Conservation (phyloP, 53 echinoderm and acorn worm genomes). For the Pentamera pediparva region DNA sequence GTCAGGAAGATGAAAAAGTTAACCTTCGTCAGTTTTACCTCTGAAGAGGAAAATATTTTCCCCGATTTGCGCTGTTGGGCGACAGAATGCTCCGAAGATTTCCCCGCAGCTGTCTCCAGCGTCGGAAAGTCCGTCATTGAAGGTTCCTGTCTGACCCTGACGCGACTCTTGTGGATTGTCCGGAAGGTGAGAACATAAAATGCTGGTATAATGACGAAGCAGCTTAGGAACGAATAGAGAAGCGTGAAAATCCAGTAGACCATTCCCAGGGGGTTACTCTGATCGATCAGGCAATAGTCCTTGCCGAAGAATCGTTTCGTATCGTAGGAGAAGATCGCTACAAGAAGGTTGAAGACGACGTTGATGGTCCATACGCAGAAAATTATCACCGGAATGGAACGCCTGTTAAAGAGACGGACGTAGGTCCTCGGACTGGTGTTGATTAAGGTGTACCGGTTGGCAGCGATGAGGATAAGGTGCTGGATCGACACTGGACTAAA, state of each 20-base stretch:
- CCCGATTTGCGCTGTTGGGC: background rate
- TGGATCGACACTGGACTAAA: slow-evolving; percentile 30
- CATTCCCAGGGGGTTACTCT: background rate
- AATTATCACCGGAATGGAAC: background rate
- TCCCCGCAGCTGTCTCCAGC: background rate
- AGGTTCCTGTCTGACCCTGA: slow-evolving; percentile 12
- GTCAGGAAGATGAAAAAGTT: slow-evolving; percentile 20
- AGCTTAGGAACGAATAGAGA: slow-evolving; percentile 11
- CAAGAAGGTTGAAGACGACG: background rate
- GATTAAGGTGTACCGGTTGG: slow-evolving; percentile 5
- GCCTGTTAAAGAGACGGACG: background rate
- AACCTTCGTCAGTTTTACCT: slow-evolving; percentile 20
- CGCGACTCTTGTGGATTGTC: slow-evolving; percentile 4
- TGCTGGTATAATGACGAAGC: background rate
- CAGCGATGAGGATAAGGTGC: slow-evolving; percentile 18
- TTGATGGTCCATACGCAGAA: background rate
- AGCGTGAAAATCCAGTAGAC: slow-evolving; percentile 13
- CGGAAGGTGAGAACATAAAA: slow-evolving; percentile 24
- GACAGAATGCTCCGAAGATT: too few relatives aligned
- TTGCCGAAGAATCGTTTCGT: slow-evolving; percentile 5
- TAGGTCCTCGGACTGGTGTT: background rate
- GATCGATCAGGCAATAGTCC: slow-evolving; percentile 8
- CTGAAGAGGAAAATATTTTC: slow-evolving; percentile 1
- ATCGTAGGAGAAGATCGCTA: background rate
- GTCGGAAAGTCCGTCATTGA: background rate